phyloP scores from a whole-genome alignment of 2,113 vertebrate species.

The Ailuropoda melanoleuca region DNA sequence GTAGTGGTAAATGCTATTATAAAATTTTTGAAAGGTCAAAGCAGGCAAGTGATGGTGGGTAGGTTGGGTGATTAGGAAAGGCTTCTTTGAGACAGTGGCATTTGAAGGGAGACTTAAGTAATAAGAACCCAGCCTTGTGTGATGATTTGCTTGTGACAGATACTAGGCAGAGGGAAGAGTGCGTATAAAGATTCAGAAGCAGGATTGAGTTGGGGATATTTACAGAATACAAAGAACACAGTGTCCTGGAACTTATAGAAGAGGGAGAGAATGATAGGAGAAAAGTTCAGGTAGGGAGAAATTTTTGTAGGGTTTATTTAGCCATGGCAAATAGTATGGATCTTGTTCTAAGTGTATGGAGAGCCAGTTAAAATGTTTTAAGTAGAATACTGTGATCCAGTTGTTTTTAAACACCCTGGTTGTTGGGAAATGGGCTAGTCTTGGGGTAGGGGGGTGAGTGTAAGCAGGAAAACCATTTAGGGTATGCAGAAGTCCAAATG shows the following conservation, averaged over 20 bases:
- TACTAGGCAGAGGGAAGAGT: neutral
- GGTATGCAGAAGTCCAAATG: neutral
- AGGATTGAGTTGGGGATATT: neutral
- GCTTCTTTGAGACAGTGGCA: neutral
- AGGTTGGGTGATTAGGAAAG: neutral
- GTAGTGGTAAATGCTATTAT: neutral
- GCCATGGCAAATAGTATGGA: neutral
- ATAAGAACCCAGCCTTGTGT: neutral
- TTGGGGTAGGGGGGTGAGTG: neutral
- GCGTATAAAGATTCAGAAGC: neutral
- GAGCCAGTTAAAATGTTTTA: neutral
- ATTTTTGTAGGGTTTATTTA: neutral
- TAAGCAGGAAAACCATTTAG: neutral
- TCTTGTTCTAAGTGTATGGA: neutral
- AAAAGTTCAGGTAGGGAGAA: neutral
- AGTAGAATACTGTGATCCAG: neutral
- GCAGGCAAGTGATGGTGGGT: neutral
- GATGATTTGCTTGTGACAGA: neutral
- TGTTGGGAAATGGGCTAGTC: neutral
- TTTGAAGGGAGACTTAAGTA: neutral
- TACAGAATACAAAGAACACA: neutral
- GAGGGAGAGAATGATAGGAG: neutral
- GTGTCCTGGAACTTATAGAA: neutral
- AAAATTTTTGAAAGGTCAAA: neutral
- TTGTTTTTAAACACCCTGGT: neutral